Base-by-base conservation (phyloP, 2,797 vertebrate species). In the Haliaeetus vocifer region DNA sequence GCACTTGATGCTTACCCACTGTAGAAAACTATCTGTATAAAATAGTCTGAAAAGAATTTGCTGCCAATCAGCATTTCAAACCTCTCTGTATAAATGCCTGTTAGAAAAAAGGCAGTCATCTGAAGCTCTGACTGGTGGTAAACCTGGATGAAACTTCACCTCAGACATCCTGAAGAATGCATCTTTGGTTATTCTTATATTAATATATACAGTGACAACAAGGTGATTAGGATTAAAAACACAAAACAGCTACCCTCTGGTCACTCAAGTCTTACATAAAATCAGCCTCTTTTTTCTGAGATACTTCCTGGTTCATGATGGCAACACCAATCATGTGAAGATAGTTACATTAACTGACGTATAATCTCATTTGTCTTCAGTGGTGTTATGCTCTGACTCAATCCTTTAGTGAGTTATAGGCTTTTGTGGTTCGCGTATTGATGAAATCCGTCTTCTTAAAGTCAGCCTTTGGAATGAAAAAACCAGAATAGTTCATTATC, bases 391-490 rank as follows among this genome's bases (percentile, higher is more conserved):
- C 49, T 86, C 45, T 21, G 55, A 67, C 49, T 98, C 94, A 98
- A 75, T 98, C 98, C 96, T 93, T 98, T 8, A 98, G 95, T 25
- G 98, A 98, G 90, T 98, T 98, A 70, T 98, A 98, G 66, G 98
- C 98, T 97, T 98, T 99, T 33, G 98, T 97, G 40, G 98, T 99
- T 80, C 98, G 97, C 56, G 80, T 96, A 81, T 99, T 99, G 97
- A 99, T 90, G 81, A 99, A 99, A 97, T 99, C 98, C 0, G 95
- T 52, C 98, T 99, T 99, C 97, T 98, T 99, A 85, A 98, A 99
- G 38, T 99, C 98, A 81, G 97, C 96, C 99, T 99, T 97, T 29
- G 92, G 93, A 85, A 96, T 13, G 37, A 98, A 98, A 92, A 80
- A 94, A 90, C 93, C 29, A 92, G 61, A 94, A 91, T 28, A 94